Conservation (phyloP, 2,888 invertebrate species). For the Endomychus coccineus region DNA sequence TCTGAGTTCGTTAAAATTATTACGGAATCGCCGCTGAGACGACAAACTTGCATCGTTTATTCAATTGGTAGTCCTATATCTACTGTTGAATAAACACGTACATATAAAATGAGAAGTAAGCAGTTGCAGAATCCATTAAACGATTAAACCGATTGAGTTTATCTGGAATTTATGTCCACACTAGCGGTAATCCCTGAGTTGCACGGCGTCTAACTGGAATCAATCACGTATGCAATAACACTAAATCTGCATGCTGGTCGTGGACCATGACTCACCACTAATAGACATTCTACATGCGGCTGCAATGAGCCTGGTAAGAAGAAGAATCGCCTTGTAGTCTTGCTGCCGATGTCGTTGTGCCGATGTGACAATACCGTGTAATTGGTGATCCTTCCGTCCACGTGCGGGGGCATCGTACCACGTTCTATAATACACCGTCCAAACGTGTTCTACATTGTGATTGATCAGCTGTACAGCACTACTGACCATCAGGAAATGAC, state of each 20-base stretch:
- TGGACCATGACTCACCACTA: slow-evolving; percentile 34
- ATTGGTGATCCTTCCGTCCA: slow-evolving; percentile 11
- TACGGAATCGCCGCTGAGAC: no score
- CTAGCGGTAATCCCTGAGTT: slow-evolving; percentile 11
- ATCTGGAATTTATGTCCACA: slow-evolving; percentile 13
- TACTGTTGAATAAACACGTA: slow-evolving; percentile 18
- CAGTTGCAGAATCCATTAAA: slow-evolving; percentile 33
- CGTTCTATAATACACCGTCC: slow-evolving; percentile 8
- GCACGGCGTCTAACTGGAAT: slow-evolving; percentile 27
- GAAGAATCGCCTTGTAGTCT: slow-evolving; percentile 26
- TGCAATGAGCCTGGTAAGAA: slow-evolving; percentile 21
- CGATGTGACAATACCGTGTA: slow-evolving; percentile 5
- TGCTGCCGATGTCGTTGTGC: slow-evolving; percentile 9
- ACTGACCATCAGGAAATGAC: slow-evolving; percentile 34
- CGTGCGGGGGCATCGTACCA: slow-evolving; percentile 30
- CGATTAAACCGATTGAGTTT: slow-evolving; percentile 15
- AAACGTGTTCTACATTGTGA: slow-evolving; percentile 30
- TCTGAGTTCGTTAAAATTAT: no score
- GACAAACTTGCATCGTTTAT: no score
- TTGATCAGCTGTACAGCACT: slow-evolving; percentile 29
- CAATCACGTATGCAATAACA: slow-evolving; percentile 43
- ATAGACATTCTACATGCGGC: slow-evolving; percentile 36
- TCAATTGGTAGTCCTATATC: no score
- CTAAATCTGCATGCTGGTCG: slow-evolving; percentile 42
- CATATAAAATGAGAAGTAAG: slow-evolving; percentile 28